A percentile compares a stretch with the other conserved stretches of the same genome.
Evolutionary conservation across 2,113 vertebrate species (phyloP).

Genomic region (Tichodroma muraria): DNA sequence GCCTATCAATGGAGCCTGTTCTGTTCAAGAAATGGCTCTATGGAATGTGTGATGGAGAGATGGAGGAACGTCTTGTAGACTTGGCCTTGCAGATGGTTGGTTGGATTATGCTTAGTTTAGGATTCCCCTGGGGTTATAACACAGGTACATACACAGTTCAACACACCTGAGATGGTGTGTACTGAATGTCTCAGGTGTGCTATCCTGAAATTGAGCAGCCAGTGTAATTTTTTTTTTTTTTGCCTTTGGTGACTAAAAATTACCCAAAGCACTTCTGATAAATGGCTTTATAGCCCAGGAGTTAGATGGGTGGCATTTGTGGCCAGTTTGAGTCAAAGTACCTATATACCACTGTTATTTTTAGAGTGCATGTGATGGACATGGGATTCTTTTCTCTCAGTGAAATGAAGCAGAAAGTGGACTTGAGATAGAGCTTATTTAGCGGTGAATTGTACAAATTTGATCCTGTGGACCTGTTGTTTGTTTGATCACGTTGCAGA

Average conservation of each 20-base stretch:
- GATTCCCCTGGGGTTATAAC: background rate
- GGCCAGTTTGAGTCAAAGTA: background rate
- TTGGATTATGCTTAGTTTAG: background rate
- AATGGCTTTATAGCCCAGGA: background rate
- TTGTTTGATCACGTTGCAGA: background rate
- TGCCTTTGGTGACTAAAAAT: background rate
- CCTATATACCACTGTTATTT: background rate
- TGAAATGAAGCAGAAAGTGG: background rate
- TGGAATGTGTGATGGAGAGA: background rate
- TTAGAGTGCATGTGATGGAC: background rate
- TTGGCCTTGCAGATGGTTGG: background rate
- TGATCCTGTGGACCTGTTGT: background rate
- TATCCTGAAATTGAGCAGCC: background rate
- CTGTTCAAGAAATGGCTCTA: background rate
- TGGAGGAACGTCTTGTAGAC: background rate
- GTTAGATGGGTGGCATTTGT: background rate
- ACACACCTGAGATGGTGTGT: background rate
- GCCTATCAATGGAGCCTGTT: background rate
- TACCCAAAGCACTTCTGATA: background rate
- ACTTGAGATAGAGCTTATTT: background rate
- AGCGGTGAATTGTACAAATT: background rate
- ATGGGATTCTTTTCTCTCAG: background rate
- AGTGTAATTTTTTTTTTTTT: background rate
- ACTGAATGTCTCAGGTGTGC: background rate
- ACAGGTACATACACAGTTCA: fast-evolving